Percentiles rank a stretch among this genome's conserved stretches.
Evolutionary conservation across 2,113 vertebrate species (phyloP).

Genomic region (Sturnus vulgaris): DNA sequence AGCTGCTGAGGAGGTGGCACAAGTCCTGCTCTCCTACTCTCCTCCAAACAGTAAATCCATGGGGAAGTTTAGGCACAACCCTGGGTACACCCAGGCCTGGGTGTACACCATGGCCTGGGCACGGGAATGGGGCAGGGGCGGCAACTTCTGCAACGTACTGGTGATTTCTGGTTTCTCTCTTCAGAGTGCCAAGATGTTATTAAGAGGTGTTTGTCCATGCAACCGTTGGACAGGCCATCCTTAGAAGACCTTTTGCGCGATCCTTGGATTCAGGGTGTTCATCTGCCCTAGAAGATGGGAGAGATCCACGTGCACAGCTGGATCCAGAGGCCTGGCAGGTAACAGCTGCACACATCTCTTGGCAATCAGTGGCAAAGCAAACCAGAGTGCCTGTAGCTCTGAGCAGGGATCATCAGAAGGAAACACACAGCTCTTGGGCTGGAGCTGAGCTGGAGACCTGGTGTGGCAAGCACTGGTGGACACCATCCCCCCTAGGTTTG

Average conservation of each 20-base stretch:
- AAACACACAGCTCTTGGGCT: neutral
- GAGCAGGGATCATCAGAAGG: neutral
- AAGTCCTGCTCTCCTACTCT: no score
- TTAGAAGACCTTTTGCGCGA: neutral
- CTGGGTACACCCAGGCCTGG: neutral
- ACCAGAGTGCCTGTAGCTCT: neutral
- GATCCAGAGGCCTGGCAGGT: no score
- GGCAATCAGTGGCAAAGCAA: no score
- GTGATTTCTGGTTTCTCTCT: neutral
- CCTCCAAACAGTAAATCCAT: accelerated
- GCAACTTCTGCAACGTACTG: neutral
- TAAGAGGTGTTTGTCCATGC: neutral
- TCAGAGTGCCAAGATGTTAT: neutral
- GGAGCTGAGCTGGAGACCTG: neutral
- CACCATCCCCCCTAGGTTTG: neutral
- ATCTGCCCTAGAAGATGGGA: neutral
- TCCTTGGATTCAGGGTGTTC: neutral
- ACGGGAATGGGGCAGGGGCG: no score
- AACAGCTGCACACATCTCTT: no score
- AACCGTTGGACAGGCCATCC: neutral
- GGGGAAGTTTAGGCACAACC: neutral
- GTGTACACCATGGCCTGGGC: neutral
- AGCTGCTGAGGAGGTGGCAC: no score
- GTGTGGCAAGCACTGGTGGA: neutral
- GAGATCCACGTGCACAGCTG: no score